Base-by-base conservation (phyloP, 2,113 vertebrate genomes). In the Megaceryle torquata region DNA sequence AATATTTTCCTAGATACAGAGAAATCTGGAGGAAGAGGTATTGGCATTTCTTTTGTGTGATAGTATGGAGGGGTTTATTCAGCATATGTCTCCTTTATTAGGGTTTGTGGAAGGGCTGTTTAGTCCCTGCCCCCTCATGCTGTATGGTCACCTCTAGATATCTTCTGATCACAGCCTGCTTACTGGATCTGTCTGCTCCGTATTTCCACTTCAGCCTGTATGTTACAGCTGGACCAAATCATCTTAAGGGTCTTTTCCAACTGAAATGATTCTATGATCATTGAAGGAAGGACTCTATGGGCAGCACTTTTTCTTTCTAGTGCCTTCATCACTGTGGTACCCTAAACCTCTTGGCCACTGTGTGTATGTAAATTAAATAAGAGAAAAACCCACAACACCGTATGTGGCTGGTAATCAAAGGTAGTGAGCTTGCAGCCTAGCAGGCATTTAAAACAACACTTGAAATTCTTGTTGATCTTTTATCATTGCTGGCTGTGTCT, bases 381-480 rank as follows among this genome's bases (percentile, higher is more conserved):
- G 29, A 35, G 7, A 28, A 78, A 41, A 39, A 14, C 46, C 46
- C 21, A 5, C 0, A 26, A 22, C 35, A n/a, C 35, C 65, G 53
- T 31, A 46, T 8, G 14, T 90, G 88, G 59, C 69, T 71, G 60
- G 28, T 53, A 77, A 93, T 94, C 95, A 94, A 88, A 97, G 65
- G 80, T 50, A 64, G 80, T 68, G 88, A 95, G 57, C 57, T 91
- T 6, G 0, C 50, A 86, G 83, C 61, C 37, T 53, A 95, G 84
- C 57, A 91, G 79, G 74, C 93, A 14, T 96, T 92, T 91, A 79
- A 96, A 96, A 50, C 61, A 93, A 71, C 86, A 33, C 72, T 68
- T 82, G 92, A 95, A 82, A 84, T 94, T 72, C 82, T 79, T 9
- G 76, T 82, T 93, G 93, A 90, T 94, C 91, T 95, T 96, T 94